Base-by-base conservation (phyloP, 1,140 invertebrate genomes). In the Drosophila watanabei region DNA sequence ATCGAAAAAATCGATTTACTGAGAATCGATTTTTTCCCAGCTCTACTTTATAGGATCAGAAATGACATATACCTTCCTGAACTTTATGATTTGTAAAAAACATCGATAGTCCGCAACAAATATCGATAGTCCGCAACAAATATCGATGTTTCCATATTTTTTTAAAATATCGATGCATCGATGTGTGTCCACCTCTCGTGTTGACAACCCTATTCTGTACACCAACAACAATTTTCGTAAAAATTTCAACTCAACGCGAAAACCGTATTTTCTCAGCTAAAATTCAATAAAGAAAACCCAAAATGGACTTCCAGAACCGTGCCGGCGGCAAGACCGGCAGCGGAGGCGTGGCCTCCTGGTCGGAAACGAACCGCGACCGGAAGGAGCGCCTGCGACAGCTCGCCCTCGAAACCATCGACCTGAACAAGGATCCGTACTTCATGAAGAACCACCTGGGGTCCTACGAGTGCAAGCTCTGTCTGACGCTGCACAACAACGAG, bases 401-500 rank as follows among this genome's bases (percentile, higher is more conserved):
- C 45, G 99, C 99, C 45, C 94, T 99, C 52, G 99, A 99, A 93
- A 99, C 99, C 0, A 99, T 99, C 68, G 99, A 99, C 94, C 94
- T 99, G 2, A 98, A 99, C 92, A 99, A 99, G 93, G 98, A 99
- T 95, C 98, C 98, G 0, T 99, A 99, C 96, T 99, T 99, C 95
- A 99, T 99, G 98, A 98, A 98, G 95, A 99, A 99, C 95, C 98
- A 99, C 95, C 95, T 99, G 52, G 98, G 98, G 0, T 99, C 99
- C 4, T 99, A 99, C 94, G 99, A 99, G 94, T 99, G 99, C 93
- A 99, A 99, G 94, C 94, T 99, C 0, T 99, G 99, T 95, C 93
- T 99, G 18, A 99, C 99, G 2, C 94, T 99, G 14, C 99, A 99
- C 93, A 99, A 99, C 90, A 99, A 99, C 94, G 99, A 99, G 94